Conservation (phyloP, 2,888 invertebrate genomes). For the Sceliomorpha sp. region DNA sequence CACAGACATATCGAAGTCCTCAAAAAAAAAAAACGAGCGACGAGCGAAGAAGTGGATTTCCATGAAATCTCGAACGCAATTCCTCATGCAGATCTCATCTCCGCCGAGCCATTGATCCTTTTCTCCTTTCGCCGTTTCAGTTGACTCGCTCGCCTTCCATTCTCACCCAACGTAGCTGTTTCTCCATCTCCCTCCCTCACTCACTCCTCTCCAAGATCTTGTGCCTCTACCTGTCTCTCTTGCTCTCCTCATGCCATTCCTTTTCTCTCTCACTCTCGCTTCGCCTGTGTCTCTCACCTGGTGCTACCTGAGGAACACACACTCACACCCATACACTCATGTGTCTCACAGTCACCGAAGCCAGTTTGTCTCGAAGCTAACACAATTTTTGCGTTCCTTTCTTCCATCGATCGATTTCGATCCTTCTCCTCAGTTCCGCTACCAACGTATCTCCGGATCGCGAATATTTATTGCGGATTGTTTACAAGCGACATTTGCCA, state of each 20-base stretch:
- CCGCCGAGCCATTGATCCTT: constrained; percentile 19
- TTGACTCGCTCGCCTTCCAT: constrained; percentile 42
- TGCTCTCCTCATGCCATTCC: not conserved
- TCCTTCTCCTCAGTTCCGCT: no score
- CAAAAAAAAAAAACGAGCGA: no score
- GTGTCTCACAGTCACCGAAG: constrained; percentile 1
- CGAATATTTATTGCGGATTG: no score
- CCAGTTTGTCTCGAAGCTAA: constrained; percentile 28
- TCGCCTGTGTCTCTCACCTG: constrained; percentile 16
- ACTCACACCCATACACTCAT: no score
- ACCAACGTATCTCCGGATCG: no score
- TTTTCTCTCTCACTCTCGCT: constrained; percentile 7
- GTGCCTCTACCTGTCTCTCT: constrained; percentile 14
- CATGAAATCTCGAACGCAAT: constrained; percentile 1
- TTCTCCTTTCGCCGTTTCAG: constrained; percentile 3
- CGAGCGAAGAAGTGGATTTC: no score
- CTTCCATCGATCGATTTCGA: not conserved
- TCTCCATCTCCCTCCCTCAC: constrained; percentile 30
- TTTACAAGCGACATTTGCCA: no score
- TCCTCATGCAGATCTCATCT: constrained; percentile 12
- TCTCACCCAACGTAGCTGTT: constrained; percentile 30
- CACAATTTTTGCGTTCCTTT: constrained; percentile 17
- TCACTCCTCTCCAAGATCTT: no score
- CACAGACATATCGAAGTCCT: no score
- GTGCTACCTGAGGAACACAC: constrained; percentile 16